These are phyloP conservation scores for Saturnia pavonia DNA, from an alignment of 2,888 invertebrate genomes.

Conservation along the genomic window DNA sequence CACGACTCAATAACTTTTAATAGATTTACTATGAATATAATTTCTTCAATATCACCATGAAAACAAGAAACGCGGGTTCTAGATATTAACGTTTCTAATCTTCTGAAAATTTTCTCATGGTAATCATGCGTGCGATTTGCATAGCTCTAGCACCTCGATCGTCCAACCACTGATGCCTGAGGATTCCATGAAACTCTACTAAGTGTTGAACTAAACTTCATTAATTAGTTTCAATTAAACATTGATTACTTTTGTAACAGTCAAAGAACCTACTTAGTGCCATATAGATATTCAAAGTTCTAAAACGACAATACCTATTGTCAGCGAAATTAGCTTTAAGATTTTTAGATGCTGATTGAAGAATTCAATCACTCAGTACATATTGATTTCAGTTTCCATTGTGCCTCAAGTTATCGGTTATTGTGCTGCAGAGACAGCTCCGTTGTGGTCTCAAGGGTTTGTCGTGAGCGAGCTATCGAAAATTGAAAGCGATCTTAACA, in stretches of 20 bases:
- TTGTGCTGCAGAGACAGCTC: background rate
- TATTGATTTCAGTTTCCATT: conserved; percentile 5
- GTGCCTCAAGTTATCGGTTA: background rate
- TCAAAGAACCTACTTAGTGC: too few relatives aligned
- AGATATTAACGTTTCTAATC: too few relatives aligned
- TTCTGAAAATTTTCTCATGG: too few relatives aligned
- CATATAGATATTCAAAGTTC: too few relatives aligned
- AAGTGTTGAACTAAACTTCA: background rate
- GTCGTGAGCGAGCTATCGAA: background rate
- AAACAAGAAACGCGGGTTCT: too few relatives aligned
- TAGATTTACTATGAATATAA: too few relatives aligned
- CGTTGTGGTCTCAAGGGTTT: background rate
- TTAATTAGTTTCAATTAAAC: background rate
- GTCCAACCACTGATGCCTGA: too few relatives aligned
- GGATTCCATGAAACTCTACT: background rate
- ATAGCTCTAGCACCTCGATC: too few relatives aligned
- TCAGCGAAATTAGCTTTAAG: background rate
- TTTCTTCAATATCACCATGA: too few relatives aligned
- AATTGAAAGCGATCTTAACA: background rate
- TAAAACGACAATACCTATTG: background rate
- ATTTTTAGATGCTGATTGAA: background rate
- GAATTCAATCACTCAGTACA: background rate
- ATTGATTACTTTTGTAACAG: too few relatives aligned
- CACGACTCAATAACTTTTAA: too few relatives aligned
- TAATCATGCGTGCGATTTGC: too few relatives aligned